A percentile compares a stretch with the other conserved stretches of the same genome.
Conservation (phyloP, 2,888 invertebrate genomes). For the Amblyjoppa fuscipennis region DNA sequence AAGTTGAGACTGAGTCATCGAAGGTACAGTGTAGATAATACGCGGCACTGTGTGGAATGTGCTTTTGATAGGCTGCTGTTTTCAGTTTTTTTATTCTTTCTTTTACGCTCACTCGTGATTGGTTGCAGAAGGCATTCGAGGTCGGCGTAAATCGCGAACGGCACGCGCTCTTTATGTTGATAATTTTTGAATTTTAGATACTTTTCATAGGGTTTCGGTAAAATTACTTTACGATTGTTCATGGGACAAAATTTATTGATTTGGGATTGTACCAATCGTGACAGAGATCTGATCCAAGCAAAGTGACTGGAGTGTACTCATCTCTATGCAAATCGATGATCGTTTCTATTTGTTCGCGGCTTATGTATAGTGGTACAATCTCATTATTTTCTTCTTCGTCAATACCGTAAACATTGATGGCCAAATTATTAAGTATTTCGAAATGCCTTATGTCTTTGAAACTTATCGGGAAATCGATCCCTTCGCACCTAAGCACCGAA, state of each 20-base stretch:
- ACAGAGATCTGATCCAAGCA: no score
- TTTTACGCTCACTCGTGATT: no score
- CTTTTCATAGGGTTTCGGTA: no score
- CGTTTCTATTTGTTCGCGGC: background rate
- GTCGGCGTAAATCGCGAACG: no score
- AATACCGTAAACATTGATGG: conserved; percentile 70
- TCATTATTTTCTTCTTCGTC: conserved; percentile 27
- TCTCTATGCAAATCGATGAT: background rate
- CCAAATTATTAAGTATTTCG: conserved; percentile 68
- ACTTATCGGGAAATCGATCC: conserved; percentile 65
- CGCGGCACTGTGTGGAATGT: conserved; percentile 1
- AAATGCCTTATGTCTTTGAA: conserved; percentile 65
- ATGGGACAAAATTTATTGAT: conserved; percentile 15
- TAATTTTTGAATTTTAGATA: no score
- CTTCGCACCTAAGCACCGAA: conserved; percentile 60
- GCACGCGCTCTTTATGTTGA: no score
- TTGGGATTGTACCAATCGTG: conserved; percentile 47
- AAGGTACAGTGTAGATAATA: conserved; percentile 29
- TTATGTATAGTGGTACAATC: conserved; percentile 31
- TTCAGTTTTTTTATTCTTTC: conserved; percentile 9
- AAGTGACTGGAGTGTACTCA: no score
- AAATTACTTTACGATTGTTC: no score
- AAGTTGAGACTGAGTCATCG: conserved; percentile 24
- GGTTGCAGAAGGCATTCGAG: no score
- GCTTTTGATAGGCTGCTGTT: background rate